Evolutionary conservation across 2,113 vertebrate genomes (phyloP).

Genomic region (Heterotis niloticus): DNA sequence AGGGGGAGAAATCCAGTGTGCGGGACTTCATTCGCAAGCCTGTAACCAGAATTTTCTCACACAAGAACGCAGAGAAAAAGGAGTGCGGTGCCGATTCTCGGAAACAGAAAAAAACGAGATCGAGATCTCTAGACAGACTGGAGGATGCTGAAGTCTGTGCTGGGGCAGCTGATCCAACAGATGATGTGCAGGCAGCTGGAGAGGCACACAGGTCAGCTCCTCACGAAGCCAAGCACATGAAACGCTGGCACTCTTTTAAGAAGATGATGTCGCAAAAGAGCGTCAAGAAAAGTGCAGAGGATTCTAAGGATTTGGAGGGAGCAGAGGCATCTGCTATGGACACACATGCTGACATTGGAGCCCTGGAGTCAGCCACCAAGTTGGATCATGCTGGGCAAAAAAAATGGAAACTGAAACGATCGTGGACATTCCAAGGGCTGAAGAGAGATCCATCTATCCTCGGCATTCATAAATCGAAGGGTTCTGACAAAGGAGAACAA

Average conservation of each 20-base stretch:
- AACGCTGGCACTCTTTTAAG: conserved; percentile 74
- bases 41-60: conserved; percentile 69
- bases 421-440: conserved; percentile 74
- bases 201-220: conserved; percentile 56
- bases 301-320: conserved; percentile 48
- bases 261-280: conserved; percentile 70
- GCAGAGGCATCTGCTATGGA: conserved; percentile 50
- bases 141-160: conserved; percentile 58
- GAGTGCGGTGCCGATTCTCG: conserved; percentile 40
- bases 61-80: conserved; percentile 70
- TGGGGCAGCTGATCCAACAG: conserved; percentile 47
- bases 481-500: conserved; percentile 50
- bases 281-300: conserved; percentile 61
- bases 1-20: conserved; percentile 63
- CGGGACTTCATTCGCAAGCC: conserved; percentile 69
- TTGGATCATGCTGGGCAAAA: conserved; percentile 60
- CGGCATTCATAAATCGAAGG: conserved; percentile 63
- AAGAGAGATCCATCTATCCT: conserved; percentile 68
- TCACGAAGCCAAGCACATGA: conserved; percentile 62
- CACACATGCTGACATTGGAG: conserved; percentile 56
- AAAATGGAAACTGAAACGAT: conserved; percentile 70
- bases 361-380: conserved; percentile 62
- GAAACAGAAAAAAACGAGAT: conserved; percentile 55
- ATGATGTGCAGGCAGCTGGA: conserved; percentile 51
- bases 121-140: conserved; percentile 67